Evolutionary conservation across 1,140 invertebrate genomes (phyloP).

Genomic region (Neodiprion pinetum): DNA sequence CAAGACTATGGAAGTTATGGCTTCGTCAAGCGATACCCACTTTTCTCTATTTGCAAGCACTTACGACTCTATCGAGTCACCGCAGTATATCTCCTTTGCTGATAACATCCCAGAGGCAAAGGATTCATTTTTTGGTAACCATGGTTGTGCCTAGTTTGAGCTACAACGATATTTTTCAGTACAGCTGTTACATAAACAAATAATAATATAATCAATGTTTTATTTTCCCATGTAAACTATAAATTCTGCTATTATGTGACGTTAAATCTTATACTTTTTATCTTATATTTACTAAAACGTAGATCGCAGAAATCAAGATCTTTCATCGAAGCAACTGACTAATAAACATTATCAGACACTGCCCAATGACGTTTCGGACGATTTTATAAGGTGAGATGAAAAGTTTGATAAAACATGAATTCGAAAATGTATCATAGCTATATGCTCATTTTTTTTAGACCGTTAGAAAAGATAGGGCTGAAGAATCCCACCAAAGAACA

Average conservation of each 20-base stretch:
- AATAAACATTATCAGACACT: no score
- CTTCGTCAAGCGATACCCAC: background rate
- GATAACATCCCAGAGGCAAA: background rate
- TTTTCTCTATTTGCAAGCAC: background rate
- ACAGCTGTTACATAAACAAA: background rate
- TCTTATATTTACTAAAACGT: background rate
- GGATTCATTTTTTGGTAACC: conserved; percentile 35
- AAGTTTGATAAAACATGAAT: no score
- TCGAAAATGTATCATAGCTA: no score
- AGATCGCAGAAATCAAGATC: background rate
- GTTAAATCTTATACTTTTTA: conserved; percentile 8
- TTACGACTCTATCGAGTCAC: conserved; percentile 27
- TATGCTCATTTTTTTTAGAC: no score
- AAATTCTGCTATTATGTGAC: background rate
- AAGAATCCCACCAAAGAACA: no score
- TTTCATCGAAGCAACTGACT: no score
- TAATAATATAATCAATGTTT: background rate
- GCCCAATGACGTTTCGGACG: no score
- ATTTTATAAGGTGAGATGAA: no score
- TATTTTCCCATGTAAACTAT: background rate
- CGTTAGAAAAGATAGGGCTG: no score
- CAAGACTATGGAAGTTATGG: no score
- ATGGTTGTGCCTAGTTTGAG: background rate
- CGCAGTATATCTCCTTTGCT: conserved; percentile 32
- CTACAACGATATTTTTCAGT: background rate